Conservation (phyloP, 2,113 vertebrate genomes). For the Lepus timidus region DNA sequence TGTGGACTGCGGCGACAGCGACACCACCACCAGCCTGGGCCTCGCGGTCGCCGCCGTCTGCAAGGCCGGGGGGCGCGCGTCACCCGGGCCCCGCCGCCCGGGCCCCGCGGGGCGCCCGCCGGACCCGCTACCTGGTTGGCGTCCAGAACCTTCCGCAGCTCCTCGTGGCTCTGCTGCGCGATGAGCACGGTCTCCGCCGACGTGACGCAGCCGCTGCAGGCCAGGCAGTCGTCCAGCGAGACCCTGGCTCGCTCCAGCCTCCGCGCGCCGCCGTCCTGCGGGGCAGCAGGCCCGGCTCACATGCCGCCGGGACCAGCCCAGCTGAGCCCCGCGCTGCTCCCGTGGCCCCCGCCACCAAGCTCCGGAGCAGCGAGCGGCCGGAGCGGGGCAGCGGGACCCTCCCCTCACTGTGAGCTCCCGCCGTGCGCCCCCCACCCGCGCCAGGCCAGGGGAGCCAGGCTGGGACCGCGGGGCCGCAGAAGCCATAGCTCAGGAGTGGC, state of each 20-base stretch:
- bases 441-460: too few relatives aligned
- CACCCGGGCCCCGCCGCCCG: too few relatives aligned
- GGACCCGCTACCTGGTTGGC: conserved; percentile 90
- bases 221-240: conserved; percentile 96
- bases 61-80: neutral
- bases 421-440: too few relatives aligned
- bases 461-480: too few relatives aligned
- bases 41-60: conserved; percentile 79
- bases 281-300: neutral
- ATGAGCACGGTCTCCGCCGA: conserved; percentile 97
- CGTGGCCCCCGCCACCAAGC: too few relatives aligned
- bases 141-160: conserved; percentile 91
- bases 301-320: too few relatives aligned
- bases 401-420: too few relatives aligned
- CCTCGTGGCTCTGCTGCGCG: conserved; percentile 95
- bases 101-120: too few relatives aligned
- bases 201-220: conserved; percentile 98
- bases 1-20: conserved; percentile 95
- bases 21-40: conserved; percentile 93
- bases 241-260: conserved; percentile 96
- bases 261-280: conserved; percentile 92
- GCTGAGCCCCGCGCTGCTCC: too few relatives aligned
- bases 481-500: too few relatives aligned
- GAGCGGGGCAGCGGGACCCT: too few relatives aligned
- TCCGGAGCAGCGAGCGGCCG: too few relatives aligned